Percentiles rank a stretch among this genome's conserved stretches.
phyloP scores from a whole-genome alignment of 2,113 vertebrate genomes.

The Fregetta grallaria region DNA sequence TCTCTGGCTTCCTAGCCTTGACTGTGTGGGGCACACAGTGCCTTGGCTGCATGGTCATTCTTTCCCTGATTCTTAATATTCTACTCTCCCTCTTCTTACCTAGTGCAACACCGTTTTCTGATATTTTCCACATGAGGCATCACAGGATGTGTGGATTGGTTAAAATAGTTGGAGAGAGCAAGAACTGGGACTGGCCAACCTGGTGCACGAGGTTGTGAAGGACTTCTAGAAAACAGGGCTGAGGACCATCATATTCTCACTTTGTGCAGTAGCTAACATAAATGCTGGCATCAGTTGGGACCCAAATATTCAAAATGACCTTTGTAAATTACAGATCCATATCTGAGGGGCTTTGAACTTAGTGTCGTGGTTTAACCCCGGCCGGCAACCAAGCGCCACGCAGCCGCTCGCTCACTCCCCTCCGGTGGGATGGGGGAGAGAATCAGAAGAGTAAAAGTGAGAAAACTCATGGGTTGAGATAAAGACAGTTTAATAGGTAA shows the following conservation, averaged over 20 bases:
- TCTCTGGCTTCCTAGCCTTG: background rate
- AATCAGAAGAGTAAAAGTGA: too few relatives aligned
- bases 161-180: background rate
- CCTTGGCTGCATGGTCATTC: rapidly evolving
- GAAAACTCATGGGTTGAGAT: too few relatives aligned
- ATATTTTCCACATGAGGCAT: background rate
- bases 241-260: background rate
- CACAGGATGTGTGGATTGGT: background rate
- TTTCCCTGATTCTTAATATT: background rate
- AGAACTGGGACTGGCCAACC: background rate
- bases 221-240: background rate
- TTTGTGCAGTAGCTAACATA: background rate
- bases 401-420: too few relatives aligned
- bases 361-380: too few relatives aligned
- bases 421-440: too few relatives aligned
- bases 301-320: background rate
- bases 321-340: background rate
- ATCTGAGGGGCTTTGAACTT: background rate
- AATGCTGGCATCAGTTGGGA: background rate
- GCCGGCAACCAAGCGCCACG: too few relatives aligned
- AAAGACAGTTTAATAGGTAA: too few relatives aligned
- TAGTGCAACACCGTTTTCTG: background rate
- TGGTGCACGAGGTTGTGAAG: background rate
- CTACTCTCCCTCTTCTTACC: background rate
- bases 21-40: background rate